Base-by-base conservation (phyloP, 2,113 vertebrate species). In the Arvicanthis niloticus region DNA sequence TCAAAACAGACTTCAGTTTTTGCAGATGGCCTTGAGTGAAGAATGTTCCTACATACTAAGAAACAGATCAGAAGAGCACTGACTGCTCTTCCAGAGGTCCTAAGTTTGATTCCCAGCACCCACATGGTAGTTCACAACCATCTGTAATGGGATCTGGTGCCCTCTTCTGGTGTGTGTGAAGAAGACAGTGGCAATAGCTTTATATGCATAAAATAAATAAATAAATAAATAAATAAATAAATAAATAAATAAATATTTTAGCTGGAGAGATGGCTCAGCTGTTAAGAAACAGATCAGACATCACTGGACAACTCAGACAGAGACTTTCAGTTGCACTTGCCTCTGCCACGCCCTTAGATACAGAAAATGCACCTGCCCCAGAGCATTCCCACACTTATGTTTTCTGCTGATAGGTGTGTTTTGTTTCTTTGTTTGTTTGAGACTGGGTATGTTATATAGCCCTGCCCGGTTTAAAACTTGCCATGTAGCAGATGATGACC, bases 1-100 rank as follows among this genome's bases (percentile, higher is more conserved):
- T 88, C 45, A 85, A 72, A 88, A 88, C 11, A 78, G 29, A n/a
- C 29, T 91, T 77, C 89, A 60, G 90, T 85, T 77, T 91, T 94
- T 94, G 89, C 73, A 40, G 78, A 93, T 11, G 58, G 45, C 60
- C 77, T 67, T 24, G 56, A 77, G 76, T 40, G 45, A 87, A 65
- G 68, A 91, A 95, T 68, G 78, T 72, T 78, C 45, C 68, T 82
- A 34, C 3, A 2, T 7, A 10, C 58, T 12, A 37, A 29, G 58
- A 19, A 88, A 37, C 34, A n/a, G 68, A 26, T 13, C 31, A 15
- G 53, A 51, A 56, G 56, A 56, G 56, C 56, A 56, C 56, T 56
- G 56, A 56, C 51, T 51, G 51, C 10, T 51, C 51, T 51, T 51
- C 10, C 51, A 51, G 51, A 51, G 10, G 51, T 51, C 51, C 51